These are phyloP conservation scores for Anhinga anhinga DNA, from an alignment of 2,113 vertebrate genomes.

Conservation along the genomic window DNA sequence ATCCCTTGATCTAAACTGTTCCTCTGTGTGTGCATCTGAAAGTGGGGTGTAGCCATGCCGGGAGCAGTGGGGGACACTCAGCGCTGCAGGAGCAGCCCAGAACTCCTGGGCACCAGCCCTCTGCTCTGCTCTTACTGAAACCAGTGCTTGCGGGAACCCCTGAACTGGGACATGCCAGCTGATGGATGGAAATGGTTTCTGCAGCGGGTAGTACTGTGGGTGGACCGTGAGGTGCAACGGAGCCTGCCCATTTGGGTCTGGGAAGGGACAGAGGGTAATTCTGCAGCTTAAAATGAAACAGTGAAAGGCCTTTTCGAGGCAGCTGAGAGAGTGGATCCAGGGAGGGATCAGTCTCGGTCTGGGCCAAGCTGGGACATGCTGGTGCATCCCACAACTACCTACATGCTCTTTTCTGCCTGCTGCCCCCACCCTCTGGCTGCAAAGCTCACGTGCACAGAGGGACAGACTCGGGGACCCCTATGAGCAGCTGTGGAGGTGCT, in stretches of 20 bases:
- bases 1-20: not conserved
- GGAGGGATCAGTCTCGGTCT: rapidly evolving
- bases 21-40: not conserved
- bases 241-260: not conserved
- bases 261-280: not conserved
- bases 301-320: not conserved
- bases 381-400: not conserved
- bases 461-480: rapidly evolving
- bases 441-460: not conserved
- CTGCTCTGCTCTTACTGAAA: not conserved
- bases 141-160: rapidly evolving
- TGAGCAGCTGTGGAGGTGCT: not conserved
- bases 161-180: not conserved
- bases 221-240: not conserved
- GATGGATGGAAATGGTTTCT: not conserved
- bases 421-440: not conserved
- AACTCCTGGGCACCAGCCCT: not conserved
- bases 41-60: rapidly evolving
- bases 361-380: not conserved
- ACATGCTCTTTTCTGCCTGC: rapidly evolving
- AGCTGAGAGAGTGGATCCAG: not conserved
- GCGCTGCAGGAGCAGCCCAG: not conserved
- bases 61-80: not conserved
- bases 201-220: rapidly evolving
- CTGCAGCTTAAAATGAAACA: not conserved